These are phyloP conservation scores for Rhea americana DNA, from an alignment of 2,113 vertebrate genomes.

Conservation along the genomic window DNA sequence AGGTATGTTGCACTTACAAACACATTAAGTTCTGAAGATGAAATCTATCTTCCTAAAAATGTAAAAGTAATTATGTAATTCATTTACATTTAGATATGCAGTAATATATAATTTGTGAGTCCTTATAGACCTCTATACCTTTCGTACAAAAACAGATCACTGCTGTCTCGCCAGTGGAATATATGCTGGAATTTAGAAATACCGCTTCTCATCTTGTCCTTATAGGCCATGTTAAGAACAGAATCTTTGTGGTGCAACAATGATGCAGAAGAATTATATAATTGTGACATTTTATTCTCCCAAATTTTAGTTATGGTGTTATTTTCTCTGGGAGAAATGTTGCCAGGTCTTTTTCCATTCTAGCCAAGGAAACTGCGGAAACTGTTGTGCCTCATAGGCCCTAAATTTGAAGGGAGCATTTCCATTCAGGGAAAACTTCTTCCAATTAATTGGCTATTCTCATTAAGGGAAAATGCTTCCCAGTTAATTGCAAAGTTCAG, in stretches of 20 bases:
- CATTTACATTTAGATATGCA: constrained; percentile 45
- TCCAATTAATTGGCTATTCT: not conserved
- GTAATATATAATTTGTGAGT: constrained; percentile 36
- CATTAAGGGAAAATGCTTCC: not conserved
- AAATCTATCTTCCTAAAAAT: constrained; percentile 20
- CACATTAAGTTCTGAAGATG: constrained; percentile 7
- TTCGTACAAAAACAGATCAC: not conserved
- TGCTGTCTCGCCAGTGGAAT: constrained; percentile 4
- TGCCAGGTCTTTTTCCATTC: not conserved
- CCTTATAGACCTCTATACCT: not conserved
- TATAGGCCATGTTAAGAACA: constrained; percentile 26
- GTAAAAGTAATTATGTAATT: constrained; percentile 32
- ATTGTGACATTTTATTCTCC: constrained; percentile 47
- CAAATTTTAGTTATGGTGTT: constrained; percentile 17
- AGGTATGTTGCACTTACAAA: constrained; percentile 31
- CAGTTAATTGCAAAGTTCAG: not conserved
- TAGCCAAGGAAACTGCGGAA: not conserved
- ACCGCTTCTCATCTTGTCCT: constrained; percentile 28
- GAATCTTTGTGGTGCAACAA: constrained; percentile 22
- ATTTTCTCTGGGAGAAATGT: not conserved
- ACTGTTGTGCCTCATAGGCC: not conserved
- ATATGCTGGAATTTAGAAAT: constrained; percentile 49
- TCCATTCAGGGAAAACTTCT: not conserved
- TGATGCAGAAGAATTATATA: constrained; percentile 9
- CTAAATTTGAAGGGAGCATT: not conserved